Evolutionary conservation across 2,888 invertebrate genomes (phyloP), one percentile per base, ranked within the genome.

Genomic region (Mesoligia furuncula): DNA sequence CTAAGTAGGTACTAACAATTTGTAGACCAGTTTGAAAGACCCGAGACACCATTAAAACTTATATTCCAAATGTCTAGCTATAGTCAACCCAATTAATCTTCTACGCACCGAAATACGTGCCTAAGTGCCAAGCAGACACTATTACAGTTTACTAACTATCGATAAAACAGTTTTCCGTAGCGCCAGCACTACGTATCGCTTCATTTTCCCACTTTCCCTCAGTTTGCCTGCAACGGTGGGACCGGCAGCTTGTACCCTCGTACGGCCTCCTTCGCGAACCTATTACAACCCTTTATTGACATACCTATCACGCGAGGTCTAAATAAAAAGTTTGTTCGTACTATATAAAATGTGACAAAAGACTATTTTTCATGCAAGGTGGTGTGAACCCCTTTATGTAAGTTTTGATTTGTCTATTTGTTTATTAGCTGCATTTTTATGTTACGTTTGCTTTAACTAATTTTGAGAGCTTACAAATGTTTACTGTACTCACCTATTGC

Each of bases 151-250:
- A 71, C 65, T 71, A 85, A 76, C 67, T 90, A 91, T 91, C 90
- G 91, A 90, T 87, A 89, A 78, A 80, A 83, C 77, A 83, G 79
- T 85, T 86, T 86, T 88, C 81, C 76, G 57, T 73, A 77, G 73
- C 67, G 87, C 68, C 93, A 89, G 68, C 94, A 88, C 93, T 95
- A 92, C 75, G 85, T 85, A 91, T 88, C 85, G 91, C 92, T 93
- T 92, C 89, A 93, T 93, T 94, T 95, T 94, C 92, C 91, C 91
- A 92, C 89, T 92, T 93, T 92, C 87, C 92, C 89, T 87, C 92
- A 95, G 95, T 95, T 87, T 86, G 92, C 91, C 91, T 93, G 85
- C 90, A 90, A 85, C 92, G 85, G 85, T 88, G 82, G 88, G 78
- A 76, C 76, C 71, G 86, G 48, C 65, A 78, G 90, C 87, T 85